Evolutionary conservation across 2,888 invertebrate species (phyloP).

Genomic region (Emesis castigata): DNA sequence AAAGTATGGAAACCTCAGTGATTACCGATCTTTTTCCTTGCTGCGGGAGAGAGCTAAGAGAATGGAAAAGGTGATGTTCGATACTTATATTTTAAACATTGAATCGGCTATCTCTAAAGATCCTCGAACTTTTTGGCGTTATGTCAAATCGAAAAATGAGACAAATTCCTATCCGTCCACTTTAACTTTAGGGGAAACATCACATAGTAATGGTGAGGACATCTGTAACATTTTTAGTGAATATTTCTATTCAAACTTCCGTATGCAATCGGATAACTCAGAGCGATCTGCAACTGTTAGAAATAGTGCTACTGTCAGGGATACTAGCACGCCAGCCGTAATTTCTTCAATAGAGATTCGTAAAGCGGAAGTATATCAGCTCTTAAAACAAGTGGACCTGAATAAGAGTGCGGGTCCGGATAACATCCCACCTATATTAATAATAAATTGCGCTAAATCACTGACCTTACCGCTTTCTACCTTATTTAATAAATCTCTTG

Average conservation of each 20-base stretch:
- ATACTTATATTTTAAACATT: not conserved
- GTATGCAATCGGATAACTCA: not conserved
- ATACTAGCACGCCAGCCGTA: not conserved
- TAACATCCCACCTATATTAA: not conserved
- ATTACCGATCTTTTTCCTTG: not conserved
- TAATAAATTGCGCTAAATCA: no score
- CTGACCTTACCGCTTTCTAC: not conserved
- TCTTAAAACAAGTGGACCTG: not conserved
- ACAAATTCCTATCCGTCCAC: not conserved
- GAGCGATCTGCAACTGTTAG: not conserved
- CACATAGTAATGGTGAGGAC: not conserved
- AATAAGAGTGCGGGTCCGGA: not conserved
- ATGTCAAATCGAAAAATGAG: not conserved
- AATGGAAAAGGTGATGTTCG: not conserved
- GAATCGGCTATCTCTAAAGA: not conserved
- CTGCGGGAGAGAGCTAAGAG: not conserved
- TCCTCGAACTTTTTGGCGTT: not conserved
- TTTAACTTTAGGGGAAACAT: not conserved
- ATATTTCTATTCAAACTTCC: not conserved
- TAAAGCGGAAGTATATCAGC: not conserved
- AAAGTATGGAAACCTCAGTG: not conserved
- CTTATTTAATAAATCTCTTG: not conserved
- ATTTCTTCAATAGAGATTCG: not conserved
- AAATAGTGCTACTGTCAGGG: not conserved
- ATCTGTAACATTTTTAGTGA: not conserved